Percentiles rank a stretch among this genome's conserved stretches.
phyloP scores from a whole-genome alignment of 2,113 vertebrate genomes.

The Proterorhinus semilunaris region DNA sequence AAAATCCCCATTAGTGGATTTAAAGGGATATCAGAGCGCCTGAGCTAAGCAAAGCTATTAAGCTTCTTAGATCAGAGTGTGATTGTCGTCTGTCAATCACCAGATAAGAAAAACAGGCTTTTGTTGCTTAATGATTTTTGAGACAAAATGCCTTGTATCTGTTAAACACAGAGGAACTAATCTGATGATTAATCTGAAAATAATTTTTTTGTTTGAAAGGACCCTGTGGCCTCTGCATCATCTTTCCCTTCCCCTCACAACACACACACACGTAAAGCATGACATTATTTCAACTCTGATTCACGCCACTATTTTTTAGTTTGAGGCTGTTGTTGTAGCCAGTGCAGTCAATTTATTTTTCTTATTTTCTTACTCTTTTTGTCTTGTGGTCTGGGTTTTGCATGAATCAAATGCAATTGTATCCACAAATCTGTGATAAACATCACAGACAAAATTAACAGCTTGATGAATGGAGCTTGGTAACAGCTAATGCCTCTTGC shows the following conservation, averaged over 20 bases:
- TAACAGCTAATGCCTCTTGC: conserved; percentile 37
- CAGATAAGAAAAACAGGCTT: conserved; percentile 44
- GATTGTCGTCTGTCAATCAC: conserved; percentile 71
- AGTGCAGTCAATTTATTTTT: conserved; percentile 42
- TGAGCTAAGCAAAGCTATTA: conserved; percentile 68
- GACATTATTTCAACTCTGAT: conserved; percentile 67
- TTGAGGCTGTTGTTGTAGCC: conserved; percentile 56
- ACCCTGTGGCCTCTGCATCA: neutral
- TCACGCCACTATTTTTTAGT: conserved; percentile 66
- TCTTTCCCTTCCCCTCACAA: conserved; percentile 21
- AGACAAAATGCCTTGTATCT: conserved; percentile 11
- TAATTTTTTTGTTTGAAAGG: conserved; percentile 27
- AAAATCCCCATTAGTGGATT: conserved; percentile 67
- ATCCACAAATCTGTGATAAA: conserved; percentile 20
- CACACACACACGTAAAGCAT: conserved; percentile 71
- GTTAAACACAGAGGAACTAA: neutral
- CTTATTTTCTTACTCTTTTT: conserved; percentile 50
- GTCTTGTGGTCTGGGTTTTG: conserved; percentile 69
- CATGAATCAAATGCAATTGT: conserved; percentile 61
- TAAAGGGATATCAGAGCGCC: conserved; percentile 60
- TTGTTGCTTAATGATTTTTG: conserved; percentile 31
- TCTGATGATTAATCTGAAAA: conserved; percentile 18
- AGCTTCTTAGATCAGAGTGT: conserved; percentile 68
- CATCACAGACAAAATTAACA: conserved; percentile 27
- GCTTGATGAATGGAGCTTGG: conserved; percentile 24